These are phyloP conservation scores for Polypedilum pembai DNA, from an alignment of 1,140 invertebrate species.

Conservation along the genomic window DNA sequence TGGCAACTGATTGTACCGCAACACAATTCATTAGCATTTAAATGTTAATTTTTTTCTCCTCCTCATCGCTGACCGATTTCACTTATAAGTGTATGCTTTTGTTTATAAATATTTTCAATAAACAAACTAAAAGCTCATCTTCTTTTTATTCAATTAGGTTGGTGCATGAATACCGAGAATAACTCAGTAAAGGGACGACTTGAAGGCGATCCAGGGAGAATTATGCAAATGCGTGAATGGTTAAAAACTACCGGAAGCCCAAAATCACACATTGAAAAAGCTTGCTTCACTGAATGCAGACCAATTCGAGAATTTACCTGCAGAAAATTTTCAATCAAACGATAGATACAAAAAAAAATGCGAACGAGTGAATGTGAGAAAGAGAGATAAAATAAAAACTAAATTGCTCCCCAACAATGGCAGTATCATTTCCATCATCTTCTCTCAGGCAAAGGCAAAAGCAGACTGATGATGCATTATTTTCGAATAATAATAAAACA, in stretches of 20 bases:
- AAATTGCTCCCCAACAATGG: background rate
- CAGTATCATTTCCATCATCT: background rate
- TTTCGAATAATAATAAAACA: background rate
- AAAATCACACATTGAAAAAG: conserved; percentile 52
- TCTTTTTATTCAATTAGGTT: conserved; percentile 40
- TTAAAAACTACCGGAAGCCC: conserved; percentile 54
- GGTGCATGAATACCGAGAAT: conserved; percentile 56
- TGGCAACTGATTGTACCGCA: too few relatives aligned
- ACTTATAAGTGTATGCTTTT: too few relatives aligned
- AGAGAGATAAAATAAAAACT: too few relatives aligned
- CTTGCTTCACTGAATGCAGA: conserved; percentile 45
- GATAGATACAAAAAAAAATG: background rate
- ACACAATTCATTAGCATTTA: background rate
- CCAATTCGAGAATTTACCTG: conserved; percentile 36
- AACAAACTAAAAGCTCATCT: background rate
- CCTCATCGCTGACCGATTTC: background rate
- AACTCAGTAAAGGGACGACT: conserved; percentile 56
- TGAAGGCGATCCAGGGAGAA: conserved; percentile 49
- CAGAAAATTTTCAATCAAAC: background rate
- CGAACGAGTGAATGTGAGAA: too few relatives aligned
- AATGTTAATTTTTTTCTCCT: background rate
- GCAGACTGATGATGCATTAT: too few relatives aligned
- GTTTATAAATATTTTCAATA: too few relatives aligned
- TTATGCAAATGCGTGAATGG: conserved; percentile 57
- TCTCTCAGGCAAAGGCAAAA: too few relatives aligned